Percentiles rank a stretch among this genome's conserved stretches.
Evolutionary conservation across 2,797 vertebrate genomes (phyloP).

Genomic region (Luscinia megarhynchos): DNA sequence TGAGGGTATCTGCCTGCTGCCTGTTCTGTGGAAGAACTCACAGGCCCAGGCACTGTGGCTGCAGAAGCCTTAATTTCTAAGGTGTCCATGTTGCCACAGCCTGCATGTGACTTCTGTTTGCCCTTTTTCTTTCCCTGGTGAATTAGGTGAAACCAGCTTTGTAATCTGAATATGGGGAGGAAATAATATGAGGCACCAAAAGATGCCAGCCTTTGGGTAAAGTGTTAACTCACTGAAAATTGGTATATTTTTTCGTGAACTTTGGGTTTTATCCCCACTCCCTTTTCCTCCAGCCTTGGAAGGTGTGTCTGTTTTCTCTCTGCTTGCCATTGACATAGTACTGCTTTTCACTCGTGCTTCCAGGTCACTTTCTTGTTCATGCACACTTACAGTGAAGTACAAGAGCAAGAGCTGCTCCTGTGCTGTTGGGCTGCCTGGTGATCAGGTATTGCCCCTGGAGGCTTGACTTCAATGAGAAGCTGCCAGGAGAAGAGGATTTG

Average conservation of each 20-base stretch:
- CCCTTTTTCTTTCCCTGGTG: neutral
- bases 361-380: neutral
- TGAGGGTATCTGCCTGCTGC: neutral
- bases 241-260: neutral
- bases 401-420: accelerated
- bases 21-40: neutral
- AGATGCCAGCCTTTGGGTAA: neutral
- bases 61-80: neutral
- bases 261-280: neutral
- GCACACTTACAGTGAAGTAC: neutral
- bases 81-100: neutral
- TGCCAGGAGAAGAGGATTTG: neutral
- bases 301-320: neutral
- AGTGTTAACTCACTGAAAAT: neutral
- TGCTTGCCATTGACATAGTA: neutral
- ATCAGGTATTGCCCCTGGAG: neutral
- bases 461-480: neutral
- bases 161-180: neutral
- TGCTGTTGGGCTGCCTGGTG: neutral
- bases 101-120: neutral
- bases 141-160: neutral
- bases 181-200: neutral
- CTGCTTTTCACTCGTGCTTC: neutral
- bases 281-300: neutral
- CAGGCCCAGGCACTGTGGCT: neutral